Percentiles rank a stretch among this genome's conserved stretches.
phyloP scores from a whole-genome alignment of 2,113 vertebrate species.

The Ameiurus melas region DNA sequence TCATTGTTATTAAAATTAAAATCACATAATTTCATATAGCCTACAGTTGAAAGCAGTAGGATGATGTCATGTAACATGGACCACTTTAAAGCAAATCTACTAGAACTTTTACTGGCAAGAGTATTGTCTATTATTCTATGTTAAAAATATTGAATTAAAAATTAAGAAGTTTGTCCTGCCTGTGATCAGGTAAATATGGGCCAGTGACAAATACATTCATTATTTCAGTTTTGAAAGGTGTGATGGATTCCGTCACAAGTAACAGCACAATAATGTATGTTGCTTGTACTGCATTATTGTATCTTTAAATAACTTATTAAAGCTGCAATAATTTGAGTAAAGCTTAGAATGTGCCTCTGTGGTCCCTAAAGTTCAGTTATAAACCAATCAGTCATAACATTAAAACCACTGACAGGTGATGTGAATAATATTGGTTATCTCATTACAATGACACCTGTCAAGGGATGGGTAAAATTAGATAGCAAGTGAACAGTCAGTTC shows the following conservation, averaged over 20 bases:
- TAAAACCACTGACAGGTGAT: too few species aligned
- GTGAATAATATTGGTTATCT: too few species aligned
- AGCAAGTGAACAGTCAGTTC: too few species aligned
- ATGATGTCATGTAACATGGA: background rate
- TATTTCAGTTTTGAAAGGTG: background rate
- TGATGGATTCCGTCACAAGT: background rate
- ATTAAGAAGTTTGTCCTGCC: background rate
- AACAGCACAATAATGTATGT: background rate
- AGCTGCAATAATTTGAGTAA: too few species aligned
- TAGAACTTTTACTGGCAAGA: background rate
- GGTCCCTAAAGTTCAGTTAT: too few species aligned
- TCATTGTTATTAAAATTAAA: background rate
- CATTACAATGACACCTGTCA: too few species aligned
- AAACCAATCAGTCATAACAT: too few species aligned
- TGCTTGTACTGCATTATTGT: background rate
- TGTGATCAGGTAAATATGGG: background rate
- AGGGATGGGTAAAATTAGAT: too few species aligned
- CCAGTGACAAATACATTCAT: background rate
- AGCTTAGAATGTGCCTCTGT: too few species aligned
- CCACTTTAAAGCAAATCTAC: background rate
- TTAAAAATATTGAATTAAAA: background rate
- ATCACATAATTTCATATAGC: background rate
- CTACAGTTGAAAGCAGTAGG: background rate
- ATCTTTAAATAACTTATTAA: background rate
- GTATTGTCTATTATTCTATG: background rate